Evolutionary conservation across 2,797 vertebrate species (phyloP).

Genomic region (Mycteria americana): DNA sequence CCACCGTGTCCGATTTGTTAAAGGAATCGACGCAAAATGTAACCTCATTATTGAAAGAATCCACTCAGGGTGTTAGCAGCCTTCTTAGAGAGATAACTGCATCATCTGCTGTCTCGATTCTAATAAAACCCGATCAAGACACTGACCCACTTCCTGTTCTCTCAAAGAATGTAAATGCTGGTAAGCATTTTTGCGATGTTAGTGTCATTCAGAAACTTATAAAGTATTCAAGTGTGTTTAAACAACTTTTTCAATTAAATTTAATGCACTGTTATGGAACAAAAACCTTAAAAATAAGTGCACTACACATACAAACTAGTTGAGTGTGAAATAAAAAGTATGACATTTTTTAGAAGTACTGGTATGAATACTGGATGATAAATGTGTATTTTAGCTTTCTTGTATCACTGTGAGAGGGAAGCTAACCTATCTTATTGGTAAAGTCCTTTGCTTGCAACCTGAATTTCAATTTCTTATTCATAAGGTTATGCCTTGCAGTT

Average conservation of each 20-base stretch:
- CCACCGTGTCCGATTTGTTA: slow-evolving; percentile 87
- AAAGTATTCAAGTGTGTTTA: neutral
- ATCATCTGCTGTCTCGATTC: slow-evolving; percentile 88
- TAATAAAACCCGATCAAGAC: slow-evolving; percentile 82
- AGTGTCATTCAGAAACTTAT: neutral
- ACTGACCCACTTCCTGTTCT: slow-evolving; percentile 89
- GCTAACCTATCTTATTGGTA: neutral
- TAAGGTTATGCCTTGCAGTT: neutral
- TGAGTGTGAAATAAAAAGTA: neutral
- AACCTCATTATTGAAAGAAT: slow-evolving; percentile 92
- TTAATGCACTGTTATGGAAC: neutral
- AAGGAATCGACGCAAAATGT: slow-evolving; percentile 97
- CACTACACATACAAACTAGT: neutral
- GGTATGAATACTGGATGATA: neutral
- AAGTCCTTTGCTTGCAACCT: neutral
- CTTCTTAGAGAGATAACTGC: slow-evolving; percentile 93
- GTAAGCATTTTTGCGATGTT: slow-evolving; percentile 33
- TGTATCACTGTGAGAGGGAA: neutral
- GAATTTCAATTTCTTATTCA: neutral
- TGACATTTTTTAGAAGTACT: neutral
- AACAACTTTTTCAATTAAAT: neutral
- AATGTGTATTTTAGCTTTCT: neutral
- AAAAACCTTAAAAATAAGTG: neutral
- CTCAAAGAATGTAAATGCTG: slow-evolving; percentile 66
- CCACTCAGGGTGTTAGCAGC: slow-evolving; percentile 93